Evolutionary conservation across 1,140 invertebrate genomes (phyloP), one percentile per base, ranked within the genome.

Genomic region (Ruditapes philippinarum): DNA sequence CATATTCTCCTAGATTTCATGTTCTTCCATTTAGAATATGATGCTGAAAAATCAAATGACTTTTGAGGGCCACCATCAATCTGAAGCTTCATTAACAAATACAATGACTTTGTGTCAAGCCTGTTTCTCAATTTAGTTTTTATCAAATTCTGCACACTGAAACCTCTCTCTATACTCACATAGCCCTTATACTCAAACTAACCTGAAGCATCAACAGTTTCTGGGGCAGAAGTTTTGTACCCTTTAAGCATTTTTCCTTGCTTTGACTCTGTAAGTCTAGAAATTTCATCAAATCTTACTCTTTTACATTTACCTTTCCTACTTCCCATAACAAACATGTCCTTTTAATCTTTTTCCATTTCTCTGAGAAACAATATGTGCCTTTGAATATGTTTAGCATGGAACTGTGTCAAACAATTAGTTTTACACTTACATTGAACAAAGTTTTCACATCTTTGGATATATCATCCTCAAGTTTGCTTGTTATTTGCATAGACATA

Each of bases 121-220:
- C 36, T 76, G 36, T 76, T 76, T 12, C 74, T 78, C 40, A 78
- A 25, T 45, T 51, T 49, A 2, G 74, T 78, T 78, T 78, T 78
- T 28, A 78, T 49, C 0, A 78, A 11, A 31, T 45, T 49, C 28
- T 51, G 31, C 19, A 28, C 28, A 31, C 12, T 40, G 7, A 38
- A 76, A 5, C 38, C 38, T 38, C 19, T 25, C 11, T 51, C 49
- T 22, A 12, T 51, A 22, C 11, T 51, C 49, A 51, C 49, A 51
- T 22, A 22, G 49, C 49, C 49, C 49, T 51, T 11, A 22, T 51
- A 51, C 49, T 12, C 49, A 51, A 51, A 51, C 22, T 51, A 12
- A 51, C 49, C 49, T 51, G 49, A 51, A 22, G 11, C 22, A 22
- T 51, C 49, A 51, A 51, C 49, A 51, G 11, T 51, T 51, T 22